Evolutionary conservation across 1,140 invertebrate species (phyloP).

Genomic region (Tenebrio molitor): DNA sequence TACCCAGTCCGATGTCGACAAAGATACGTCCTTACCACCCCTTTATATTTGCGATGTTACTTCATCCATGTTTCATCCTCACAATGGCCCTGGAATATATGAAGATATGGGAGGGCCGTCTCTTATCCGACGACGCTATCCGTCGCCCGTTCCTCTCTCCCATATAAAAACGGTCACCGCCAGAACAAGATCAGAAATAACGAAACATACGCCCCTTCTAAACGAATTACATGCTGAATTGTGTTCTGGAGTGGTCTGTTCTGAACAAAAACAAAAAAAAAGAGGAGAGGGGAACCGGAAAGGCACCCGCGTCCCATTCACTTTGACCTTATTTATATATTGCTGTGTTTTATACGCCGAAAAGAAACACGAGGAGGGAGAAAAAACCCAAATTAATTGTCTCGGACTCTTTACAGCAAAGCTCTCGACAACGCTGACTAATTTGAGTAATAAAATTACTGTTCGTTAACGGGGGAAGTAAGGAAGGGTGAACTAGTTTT

Average conservation of each 20-base stretch:
- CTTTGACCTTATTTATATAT: constrained; percentile 24
- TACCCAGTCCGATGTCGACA: background rate
- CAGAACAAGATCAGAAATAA: constrained; percentile 19
- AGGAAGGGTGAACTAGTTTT: constrained; percentile 14
- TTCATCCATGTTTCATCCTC: constrained; percentile 47
- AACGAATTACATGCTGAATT: constrained; percentile 26
- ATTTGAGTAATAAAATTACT: constrained; percentile 46
- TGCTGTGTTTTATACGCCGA: background rate
- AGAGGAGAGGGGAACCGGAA: background rate
- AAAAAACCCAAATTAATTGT: constrained; percentile 44
- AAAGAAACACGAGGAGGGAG: constrained; percentile 1
- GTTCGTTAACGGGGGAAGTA: constrained; percentile 35
- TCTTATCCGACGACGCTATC: constrained; percentile 5
- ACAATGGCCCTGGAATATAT: constrained; percentile 44
- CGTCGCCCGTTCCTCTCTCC: background rate
- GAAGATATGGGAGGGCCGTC: constrained; percentile 38
- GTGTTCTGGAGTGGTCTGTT: background rate
- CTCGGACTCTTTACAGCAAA: constrained; percentile 42
- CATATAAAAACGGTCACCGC: constrained; percentile 2
- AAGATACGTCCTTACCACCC: constrained; percentile 45
- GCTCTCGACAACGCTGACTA: constrained; percentile 39
- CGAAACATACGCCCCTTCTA: constrained; percentile 9
- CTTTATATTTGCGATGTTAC: constrained; percentile 42
- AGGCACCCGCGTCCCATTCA: constrained; percentile 27
- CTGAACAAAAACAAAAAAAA: no score